A percentile compares a stretch with the other conserved stretches of the same genome.
Conservation (phyloP, 2,113 vertebrate genomes). For the Megatriorchis doriae region DNA sequence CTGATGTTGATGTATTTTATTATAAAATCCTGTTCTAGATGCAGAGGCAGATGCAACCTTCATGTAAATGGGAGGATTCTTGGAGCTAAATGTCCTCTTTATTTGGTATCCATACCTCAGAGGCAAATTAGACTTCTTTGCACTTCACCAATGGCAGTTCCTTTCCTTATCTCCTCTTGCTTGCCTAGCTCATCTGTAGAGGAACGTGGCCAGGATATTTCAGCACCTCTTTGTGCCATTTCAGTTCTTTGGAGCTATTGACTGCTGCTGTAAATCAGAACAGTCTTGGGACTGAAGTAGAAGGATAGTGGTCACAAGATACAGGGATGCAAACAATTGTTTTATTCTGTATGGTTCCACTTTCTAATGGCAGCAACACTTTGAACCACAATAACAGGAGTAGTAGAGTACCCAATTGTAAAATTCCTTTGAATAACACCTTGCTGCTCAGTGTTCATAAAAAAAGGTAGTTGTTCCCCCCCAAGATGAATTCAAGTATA, state of each 20-base stretch:
- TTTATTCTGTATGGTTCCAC: background rate
- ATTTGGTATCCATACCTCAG: background rate
- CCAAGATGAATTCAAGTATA: background rate
- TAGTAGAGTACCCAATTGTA: background rate
- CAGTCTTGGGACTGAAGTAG: background rate
- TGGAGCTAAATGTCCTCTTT: background rate
- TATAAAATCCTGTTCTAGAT: background rate
- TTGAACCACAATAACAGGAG: background rate
- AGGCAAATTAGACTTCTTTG: background rate
- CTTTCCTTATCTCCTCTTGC: background rate
- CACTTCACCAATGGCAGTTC: background rate
- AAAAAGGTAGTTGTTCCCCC: accelerated
- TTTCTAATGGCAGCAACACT: background rate
- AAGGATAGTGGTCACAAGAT: background rate
- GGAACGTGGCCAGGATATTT: background rate
- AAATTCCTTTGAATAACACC: background rate
- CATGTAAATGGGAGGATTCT: background rate
- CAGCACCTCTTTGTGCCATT: background rate
- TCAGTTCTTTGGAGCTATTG: background rate
- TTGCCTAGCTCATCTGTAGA: background rate
- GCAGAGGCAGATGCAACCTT: background rate
- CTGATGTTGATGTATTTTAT: background rate
- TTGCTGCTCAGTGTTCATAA: background rate
- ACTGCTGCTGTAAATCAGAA: background rate
- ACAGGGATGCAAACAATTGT: background rate